phyloP scores from a whole-genome alignment of 2,888 invertebrate genomes.

The Parthenolecanium corni region DNA sequence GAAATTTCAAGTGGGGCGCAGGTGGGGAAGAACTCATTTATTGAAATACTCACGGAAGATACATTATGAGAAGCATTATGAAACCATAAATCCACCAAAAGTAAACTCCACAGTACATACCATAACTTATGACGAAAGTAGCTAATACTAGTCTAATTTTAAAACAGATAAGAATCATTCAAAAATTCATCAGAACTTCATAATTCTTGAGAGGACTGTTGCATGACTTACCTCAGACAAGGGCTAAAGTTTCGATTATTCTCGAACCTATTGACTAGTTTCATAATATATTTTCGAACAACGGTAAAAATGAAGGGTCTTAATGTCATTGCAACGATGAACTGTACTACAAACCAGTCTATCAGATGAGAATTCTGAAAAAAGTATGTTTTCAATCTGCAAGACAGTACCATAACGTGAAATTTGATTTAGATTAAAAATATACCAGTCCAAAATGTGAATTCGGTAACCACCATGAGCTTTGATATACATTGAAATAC shows the following conservation, averaged over 20 bases:
- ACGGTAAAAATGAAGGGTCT: constrained; percentile 14
- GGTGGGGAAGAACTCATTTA: background rate
- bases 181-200: too few relatives aligned
- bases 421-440: background rate
- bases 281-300: constrained; percentile 16
- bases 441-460: constrained; percentile 41
- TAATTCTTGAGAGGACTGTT: too few relatives aligned
- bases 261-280: constrained; percentile 15
- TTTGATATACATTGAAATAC: constrained; percentile 86
- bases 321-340: constrained; percentile 65
- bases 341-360: constrained; percentile 72
- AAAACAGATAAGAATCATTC: too few relatives aligned
- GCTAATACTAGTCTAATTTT: background rate
- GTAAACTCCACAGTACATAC: constrained; percentile 13
- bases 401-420: constrained; percentile 9
- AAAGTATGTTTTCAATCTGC: constrained; percentile 24
- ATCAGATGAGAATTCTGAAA: constrained; percentile 90
- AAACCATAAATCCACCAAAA: constrained; percentile 25
- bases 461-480: constrained; percentile 94
- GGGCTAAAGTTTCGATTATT: constrained; percentile 15
- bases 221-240: constrained; percentile 1
- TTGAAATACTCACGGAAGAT: constrained; percentile 14
- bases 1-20: background rate
- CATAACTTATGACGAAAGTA: background rate
- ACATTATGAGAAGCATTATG: constrained; percentile 16